phyloP scores from a whole-genome alignment of 1,140 invertebrate genomes.

The Diabrotica undecimpunctata region DNA sequence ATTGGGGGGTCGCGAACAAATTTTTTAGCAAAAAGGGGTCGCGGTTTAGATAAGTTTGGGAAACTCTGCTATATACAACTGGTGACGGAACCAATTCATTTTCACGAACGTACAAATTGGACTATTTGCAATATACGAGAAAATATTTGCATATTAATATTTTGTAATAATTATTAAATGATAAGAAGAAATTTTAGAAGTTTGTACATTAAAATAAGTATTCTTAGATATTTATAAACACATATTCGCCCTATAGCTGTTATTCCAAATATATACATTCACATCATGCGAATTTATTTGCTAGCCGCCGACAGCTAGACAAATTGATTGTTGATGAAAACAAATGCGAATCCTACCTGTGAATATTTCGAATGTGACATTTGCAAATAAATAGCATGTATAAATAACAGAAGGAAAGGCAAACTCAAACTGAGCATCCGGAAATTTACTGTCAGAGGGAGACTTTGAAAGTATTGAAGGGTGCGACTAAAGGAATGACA shows the following conservation, averaged over 20 bases:
- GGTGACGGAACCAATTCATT: no score
- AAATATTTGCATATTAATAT: no score
- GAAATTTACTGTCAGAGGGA: neutral
- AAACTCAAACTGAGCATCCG: neutral
- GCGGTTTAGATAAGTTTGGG: no score
- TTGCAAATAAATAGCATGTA: neutral
- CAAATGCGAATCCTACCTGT: neutral
- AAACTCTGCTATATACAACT: no score
- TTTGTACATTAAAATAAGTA: no score
- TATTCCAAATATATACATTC: neutral
- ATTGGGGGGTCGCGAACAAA: no score
- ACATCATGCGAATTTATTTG: neutral
- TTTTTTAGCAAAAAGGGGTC: no score
- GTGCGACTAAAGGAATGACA: neutral
- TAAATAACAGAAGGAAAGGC: neutral
- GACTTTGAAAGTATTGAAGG: neutral
- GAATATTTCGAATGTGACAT: slow-evolving; percentile 1
- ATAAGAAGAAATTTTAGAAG: no score
- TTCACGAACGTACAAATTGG: no score
- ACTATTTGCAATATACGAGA: no score
- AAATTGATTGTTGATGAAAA: slow-evolving; percentile 3
- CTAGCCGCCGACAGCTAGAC: neutral
- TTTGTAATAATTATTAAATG: no score
- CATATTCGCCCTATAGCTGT: neutral
- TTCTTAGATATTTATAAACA: no score